Evolutionary conservation across 1,140 invertebrate species (phyloP).

Genomic region (Trichogramma pretiosum): DNA sequence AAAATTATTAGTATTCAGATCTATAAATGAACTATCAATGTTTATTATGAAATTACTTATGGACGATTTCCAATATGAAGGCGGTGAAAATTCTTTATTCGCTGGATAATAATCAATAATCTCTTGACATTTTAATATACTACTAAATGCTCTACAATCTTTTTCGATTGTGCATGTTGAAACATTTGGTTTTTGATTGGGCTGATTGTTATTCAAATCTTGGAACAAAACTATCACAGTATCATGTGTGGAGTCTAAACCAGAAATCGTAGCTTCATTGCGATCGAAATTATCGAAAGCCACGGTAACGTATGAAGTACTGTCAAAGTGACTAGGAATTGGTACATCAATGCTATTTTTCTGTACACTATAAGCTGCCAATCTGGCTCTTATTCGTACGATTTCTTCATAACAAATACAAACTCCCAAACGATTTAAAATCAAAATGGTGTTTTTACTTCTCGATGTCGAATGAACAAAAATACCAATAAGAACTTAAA

Average conservation of each 20-base stretch:
- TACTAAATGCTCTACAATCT: background rate
- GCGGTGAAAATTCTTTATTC: background rate
- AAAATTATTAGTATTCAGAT: background rate
- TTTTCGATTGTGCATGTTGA: background rate
- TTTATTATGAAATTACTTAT: background rate
- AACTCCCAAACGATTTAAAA: background rate
- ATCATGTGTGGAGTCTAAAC: background rate
- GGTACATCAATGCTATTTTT: background rate
- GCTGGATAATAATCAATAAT: background rate
- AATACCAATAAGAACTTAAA: background rate
- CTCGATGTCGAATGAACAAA: background rate
- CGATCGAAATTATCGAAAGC: constrained; percentile 4
- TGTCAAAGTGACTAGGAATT: background rate
- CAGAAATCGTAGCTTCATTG: constrained; percentile 2
- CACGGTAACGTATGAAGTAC: background rate
- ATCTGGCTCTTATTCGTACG: background rate
- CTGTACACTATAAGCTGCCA: background rate
- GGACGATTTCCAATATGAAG: background rate
- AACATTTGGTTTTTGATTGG: background rate
- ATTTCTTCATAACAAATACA: constrained; percentile 4
- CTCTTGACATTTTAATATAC: constrained; percentile 2
- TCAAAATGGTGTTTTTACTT: background rate
- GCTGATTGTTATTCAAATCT: background rate
- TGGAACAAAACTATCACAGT: background rate
- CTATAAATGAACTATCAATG: background rate